These are phyloP conservation scores for Artibeus jamaicensis DNA, from an alignment of 2,797 vertebrate genomes.

Conservation along the genomic window DNA sequence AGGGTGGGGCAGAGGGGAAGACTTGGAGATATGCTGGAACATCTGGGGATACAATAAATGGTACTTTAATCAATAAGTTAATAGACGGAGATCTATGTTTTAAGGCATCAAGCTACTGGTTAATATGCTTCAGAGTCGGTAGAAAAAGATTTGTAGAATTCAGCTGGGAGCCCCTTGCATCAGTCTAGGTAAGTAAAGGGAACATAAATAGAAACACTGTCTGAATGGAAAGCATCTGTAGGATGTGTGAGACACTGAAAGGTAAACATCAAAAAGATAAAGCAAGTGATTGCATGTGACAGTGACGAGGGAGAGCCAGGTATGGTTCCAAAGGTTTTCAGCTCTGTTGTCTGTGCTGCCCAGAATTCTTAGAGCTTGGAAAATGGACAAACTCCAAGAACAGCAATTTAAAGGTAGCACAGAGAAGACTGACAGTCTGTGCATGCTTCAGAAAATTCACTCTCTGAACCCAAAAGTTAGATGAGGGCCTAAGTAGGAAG, in stretches of 20 bases:
- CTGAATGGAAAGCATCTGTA: background rate
- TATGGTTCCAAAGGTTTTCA: background rate
- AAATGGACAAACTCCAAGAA: conserved; percentile 17
- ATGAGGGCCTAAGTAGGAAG: background rate
- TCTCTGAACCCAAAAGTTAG: background rate
- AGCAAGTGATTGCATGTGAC: background rate
- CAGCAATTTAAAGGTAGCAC: background rate
- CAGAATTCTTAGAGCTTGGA: conserved; percentile 7
- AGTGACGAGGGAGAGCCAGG: background rate
- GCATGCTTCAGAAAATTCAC: background rate
- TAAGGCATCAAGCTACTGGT: background rate
- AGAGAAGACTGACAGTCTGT: background rate
- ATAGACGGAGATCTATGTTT: background rate
- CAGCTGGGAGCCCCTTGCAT: background rate
- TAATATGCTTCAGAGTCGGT: background rate
- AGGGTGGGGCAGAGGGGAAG: background rate
- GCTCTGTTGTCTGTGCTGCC: background rate
- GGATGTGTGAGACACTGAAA: background rate
- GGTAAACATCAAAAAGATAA: conserved; percentile 21
- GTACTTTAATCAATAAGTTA: background rate
- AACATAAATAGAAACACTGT: background rate
- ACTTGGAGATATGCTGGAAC: background rate
- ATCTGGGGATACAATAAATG: background rate
- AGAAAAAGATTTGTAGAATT: background rate
- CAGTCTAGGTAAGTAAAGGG: background rate